Percentiles rank a stretch among this genome's conserved stretches.
Conservation (phyloP, 1,140 invertebrate species). For the Zaprionus ornatus region DNA sequence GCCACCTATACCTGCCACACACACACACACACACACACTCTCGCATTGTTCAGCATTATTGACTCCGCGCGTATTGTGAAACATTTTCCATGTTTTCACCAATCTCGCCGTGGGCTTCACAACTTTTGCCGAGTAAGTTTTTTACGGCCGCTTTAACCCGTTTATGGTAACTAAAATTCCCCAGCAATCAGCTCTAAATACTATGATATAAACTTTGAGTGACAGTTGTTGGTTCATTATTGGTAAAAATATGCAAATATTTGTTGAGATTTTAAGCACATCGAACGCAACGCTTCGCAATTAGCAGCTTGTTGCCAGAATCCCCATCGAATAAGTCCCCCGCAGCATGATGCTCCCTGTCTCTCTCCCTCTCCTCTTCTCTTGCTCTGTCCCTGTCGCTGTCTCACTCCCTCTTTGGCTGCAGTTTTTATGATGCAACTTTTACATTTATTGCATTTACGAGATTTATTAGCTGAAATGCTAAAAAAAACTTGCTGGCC, state of each 20-base stretch:
- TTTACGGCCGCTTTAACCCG: conserved; percentile 5
- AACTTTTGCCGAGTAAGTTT: background rate
- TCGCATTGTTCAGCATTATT: conserved; percentile 19
- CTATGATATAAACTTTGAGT: background rate
- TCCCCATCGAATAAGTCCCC: background rate
- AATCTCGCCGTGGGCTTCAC: background rate
- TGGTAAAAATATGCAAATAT: background rate
- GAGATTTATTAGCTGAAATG: conserved; percentile 42
- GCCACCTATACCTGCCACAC: conserved; percentile 45
- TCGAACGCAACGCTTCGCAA: background rate
- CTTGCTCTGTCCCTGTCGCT: background rate
- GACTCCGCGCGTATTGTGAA: conserved; percentile 47
- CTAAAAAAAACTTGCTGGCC: conserved; percentile 8
- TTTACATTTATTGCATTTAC: conserved; percentile 46
- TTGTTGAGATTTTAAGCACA: background rate
- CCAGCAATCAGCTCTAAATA: background rate
- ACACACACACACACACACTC: conserved; percentile 30
- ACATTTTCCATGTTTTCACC: conserved; percentile 22
- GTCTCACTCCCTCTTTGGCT: background rate
- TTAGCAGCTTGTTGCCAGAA: background rate
- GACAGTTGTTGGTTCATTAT: background rate
- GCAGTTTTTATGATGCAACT: conserved; percentile 30
- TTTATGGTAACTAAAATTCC: background rate
- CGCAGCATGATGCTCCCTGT: too few species aligned
- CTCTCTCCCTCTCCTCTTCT: background rate